Evolutionary conservation across 2,797 vertebrate species (phyloP), one percentile per base, ranked within the genome.

Genomic region (Meda fulgida): DNA sequence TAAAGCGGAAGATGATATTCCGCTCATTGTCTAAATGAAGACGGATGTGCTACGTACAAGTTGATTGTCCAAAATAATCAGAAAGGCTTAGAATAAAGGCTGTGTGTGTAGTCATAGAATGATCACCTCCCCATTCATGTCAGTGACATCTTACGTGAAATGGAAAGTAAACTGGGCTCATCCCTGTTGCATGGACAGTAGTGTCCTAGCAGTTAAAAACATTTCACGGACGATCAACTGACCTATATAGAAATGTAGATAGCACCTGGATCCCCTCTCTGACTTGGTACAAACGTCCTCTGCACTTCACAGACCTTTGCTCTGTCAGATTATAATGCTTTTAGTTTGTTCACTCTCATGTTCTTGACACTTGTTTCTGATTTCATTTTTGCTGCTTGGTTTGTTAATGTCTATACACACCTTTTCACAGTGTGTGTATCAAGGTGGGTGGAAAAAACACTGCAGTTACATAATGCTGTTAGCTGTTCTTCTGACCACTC

Each of bases 401-500:
- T 78, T 60, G 55, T 60, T 26, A 19, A 8, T 26, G 51, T 38
- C 55, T 78, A 19, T 1, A 40, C 14, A 40, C 36, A 34, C 23
- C 34, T 83, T 43, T 51, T 55, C 26, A n/a, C 34, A 29, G 23
- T 78, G 23, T 73, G 55, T 65, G 23, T 34, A 31, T 80, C 18
- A 72, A 63, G 53, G 53, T 65, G 55, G 67, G 77, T 21, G n/a
- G 38, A 29, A 34, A 29, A 34, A 36, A 19, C 38, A 43, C 51
- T 38, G 10, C 38, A 36, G 55, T 85, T 80, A 53, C 71, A 34
- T 81, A 76, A 75, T 13, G 26, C 13, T 58, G 7, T 80, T 21
- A 75, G 13, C 72, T 84, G 55, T 34, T 51, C 11, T 80, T 51
- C 31, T 29, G 77, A 31, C 31, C 70, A 78, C 72, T 84, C 70